Conservation (phyloP, 2,888 invertebrate genomes). For the Hyposoter dolosus region DNA sequence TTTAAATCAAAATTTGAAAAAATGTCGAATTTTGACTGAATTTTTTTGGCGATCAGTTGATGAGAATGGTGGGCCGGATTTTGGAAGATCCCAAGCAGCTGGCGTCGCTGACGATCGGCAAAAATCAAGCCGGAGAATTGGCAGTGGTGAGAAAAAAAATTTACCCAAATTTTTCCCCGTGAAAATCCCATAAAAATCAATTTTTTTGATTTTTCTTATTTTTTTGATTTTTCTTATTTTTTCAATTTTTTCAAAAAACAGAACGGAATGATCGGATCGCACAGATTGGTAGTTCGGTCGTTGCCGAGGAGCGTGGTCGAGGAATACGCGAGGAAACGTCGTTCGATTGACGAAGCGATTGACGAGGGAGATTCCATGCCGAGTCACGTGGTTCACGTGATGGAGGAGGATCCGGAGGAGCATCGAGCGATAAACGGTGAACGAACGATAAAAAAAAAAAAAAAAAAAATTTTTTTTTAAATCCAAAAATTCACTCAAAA, state of each 20-base stretch:
- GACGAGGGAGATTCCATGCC: not conserved
- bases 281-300: slow-evolving; percentile 44
- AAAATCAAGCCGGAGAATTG: slow-evolving; percentile 8
- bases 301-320: slow-evolving; percentile 46
- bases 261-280: slow-evolving; percentile 52
- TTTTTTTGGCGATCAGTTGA: slow-evolving; percentile 4
- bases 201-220: too few species aligned
- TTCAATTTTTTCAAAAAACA: slow-evolving; percentile 11
- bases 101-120: slow-evolving; percentile 50
- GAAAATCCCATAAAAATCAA: not conserved
- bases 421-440: slow-evolving; percentile 21
- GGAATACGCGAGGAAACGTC: slow-evolving; percentile 36
- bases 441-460: not conserved
- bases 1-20: not conserved
- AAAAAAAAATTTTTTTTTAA: not conserved
- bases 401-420: not conserved
- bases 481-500: not conserved
- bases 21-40: not conserved
- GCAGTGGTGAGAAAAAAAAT: slow-evolving; percentile 27
- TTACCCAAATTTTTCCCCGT: not conserved
- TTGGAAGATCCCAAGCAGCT: slow-evolving; percentile 25
- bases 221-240: not conserved
- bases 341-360: slow-evolving; percentile 29
- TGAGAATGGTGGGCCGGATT: slow-evolving; percentile 25
- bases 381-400: slow-evolving; percentile 61